A percentile compares a stretch with the other conserved stretches of the same genome.
phyloP scores from a whole-genome alignment of 1,140 invertebrate genomes.

The Brachionus sp. region DNA sequence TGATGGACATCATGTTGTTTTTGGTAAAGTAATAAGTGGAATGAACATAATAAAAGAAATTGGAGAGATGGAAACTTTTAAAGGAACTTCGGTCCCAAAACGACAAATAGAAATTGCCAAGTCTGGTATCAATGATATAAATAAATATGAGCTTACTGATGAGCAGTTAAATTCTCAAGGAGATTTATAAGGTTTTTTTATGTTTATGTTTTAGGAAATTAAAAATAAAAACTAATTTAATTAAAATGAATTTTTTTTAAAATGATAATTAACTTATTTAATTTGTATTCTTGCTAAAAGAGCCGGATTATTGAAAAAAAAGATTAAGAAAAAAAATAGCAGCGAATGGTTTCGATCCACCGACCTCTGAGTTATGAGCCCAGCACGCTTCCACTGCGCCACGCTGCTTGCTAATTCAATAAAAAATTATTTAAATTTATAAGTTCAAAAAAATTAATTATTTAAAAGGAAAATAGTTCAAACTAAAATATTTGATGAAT shows the following conservation, averaged over 20 bases:
- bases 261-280: too few relatives aligned
- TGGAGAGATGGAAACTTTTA: slow-evolving; percentile 32
- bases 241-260: not conserved
- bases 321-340: too few relatives aligned
- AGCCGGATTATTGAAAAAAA: too few relatives aligned
- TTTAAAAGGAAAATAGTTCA: too few relatives aligned
- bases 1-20: slow-evolving; percentile 86
- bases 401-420: slow-evolving; percentile 74
- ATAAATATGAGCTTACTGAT: slow-evolving; percentile 50
- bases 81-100: slow-evolving; percentile 37
- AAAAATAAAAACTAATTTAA: not conserved
- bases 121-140: slow-evolving; percentile 39
- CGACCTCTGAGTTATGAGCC: too few relatives aligned
- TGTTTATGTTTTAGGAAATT: slow-evolving; percentile 47
- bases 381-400: slow-evolving; percentile 95
- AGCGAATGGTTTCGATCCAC: too few relatives aligned
- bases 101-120: slow-evolving; percentile 12
- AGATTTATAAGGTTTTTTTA: slow-evolving; percentile 17
- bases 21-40: slow-evolving; percentile 85
- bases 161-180: slow-evolving; percentile 45
- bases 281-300: too few relatives aligned
- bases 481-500: too few relatives aligned
- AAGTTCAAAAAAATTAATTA: too few relatives aligned
- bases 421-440: too few relatives aligned
- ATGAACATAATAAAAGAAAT: slow-evolving; percentile 64